Evolutionary conservation across 1,140 invertebrate species (phyloP).

Genomic region (Probaryconus sp.): DNA sequence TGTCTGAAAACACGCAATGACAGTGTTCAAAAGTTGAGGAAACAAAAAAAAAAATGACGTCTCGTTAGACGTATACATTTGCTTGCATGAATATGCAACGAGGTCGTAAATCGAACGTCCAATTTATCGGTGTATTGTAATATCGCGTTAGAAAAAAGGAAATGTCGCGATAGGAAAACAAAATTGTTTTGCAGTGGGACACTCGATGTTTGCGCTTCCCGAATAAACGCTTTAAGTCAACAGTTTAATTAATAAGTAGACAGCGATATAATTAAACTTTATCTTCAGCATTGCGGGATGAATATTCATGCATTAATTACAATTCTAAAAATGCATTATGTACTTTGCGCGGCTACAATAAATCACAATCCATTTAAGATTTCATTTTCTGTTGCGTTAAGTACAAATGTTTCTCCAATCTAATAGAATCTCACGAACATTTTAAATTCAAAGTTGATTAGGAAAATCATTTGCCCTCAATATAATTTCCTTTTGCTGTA

Average conservation of each 20-base stretch:
- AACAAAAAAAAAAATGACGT: constrained; percentile 54
- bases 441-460: too few species aligned
- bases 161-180: constrained; percentile 19
- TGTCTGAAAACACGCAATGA: constrained; percentile 54
- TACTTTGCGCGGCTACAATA: background rate
- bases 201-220: constrained; percentile 9
- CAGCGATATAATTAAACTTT: constrained; percentile 34
- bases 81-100: constrained; percentile 58
- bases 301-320: constrained; percentile 37
- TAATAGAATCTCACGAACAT: too few species aligned
- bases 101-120: constrained; percentile 43
- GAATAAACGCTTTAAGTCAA: constrained; percentile 5
- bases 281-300: constrained; percentile 26
- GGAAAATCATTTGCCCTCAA: too few species aligned
- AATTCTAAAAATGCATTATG: constrained; percentile 25
- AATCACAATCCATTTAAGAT: too few species aligned
- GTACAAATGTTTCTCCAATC: too few species aligned
- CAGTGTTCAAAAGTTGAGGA: constrained; percentile 9
- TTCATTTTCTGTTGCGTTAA: too few species aligned
- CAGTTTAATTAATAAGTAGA: constrained; percentile 37
- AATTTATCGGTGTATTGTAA: constrained; percentile 38
- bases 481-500: too few species aligned
- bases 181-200: constrained; percentile 35
- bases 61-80: constrained; percentile 48
- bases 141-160: constrained; percentile 1